These are phyloP conservation scores for Nephrotoma appendiculata DNA, from an alignment of 2,888 invertebrate genomes.

Conservation along the genomic window DNA sequence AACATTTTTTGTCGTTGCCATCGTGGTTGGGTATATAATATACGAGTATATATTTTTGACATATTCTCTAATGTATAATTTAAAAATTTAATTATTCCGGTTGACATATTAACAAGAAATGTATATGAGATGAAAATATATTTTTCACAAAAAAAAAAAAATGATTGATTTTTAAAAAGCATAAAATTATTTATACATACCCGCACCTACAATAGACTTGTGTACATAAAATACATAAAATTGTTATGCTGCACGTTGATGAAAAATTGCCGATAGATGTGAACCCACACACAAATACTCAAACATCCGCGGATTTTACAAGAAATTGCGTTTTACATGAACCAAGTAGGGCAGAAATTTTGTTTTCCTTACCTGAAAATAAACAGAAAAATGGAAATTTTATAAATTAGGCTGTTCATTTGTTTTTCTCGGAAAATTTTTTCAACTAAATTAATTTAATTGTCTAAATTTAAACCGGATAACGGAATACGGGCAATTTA, in stretches of 20 bases:
- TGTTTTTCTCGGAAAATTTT: background rate
- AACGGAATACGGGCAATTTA: background rate
- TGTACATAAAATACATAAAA: background rate
- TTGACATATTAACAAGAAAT: background rate
- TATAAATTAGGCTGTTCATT: background rate
- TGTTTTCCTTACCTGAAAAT: background rate
- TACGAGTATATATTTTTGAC: background rate
- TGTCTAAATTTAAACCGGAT: background rate
- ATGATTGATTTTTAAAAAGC: background rate
- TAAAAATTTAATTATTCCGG: background rate
- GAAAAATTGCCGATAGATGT: too few relatives aligned
- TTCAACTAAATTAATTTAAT: background rate
- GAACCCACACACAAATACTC: background rate
- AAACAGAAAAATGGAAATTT: background rate
- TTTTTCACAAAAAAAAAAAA: background rate
- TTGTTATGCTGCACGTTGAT: background rate
- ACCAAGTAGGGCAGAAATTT: background rate
- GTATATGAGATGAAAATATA: background rate
- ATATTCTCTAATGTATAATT: background rate
- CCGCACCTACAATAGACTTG: background rate
- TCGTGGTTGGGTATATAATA: background rate
- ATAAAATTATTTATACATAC: background rate
- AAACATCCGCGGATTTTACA: background rate
- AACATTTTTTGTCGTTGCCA: background rate
- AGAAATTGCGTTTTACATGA: background rate